Base-by-base conservation (phyloP, 2,797 vertebrate genomes). In the Babyrousa celebensis region DNA sequence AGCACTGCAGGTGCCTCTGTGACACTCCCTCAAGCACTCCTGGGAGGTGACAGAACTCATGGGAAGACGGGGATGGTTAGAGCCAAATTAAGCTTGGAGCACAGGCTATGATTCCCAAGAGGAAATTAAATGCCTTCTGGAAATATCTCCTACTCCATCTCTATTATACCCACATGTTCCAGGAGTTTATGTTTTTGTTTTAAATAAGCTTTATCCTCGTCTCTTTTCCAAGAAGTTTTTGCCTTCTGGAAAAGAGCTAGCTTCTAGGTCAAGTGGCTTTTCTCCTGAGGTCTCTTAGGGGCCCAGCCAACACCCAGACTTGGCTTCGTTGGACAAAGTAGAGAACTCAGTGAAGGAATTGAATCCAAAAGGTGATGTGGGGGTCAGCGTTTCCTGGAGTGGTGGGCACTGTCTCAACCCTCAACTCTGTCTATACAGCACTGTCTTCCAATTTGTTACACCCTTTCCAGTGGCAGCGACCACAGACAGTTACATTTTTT, bases 181-280 rank as follows among this genome's bases (percentile, higher is more conserved):
- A 62, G 29, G 48, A 77, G 52, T 23, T 85, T 88, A 62, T 52
- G 68, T 54, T 85, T 80, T 91, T 82, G 32, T 71, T 89, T 54
- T 78, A 86, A 86, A 79, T 71, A 83, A 48, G 18, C 18, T 63
- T 52, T 16, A 52, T 58, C 65, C 5, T 29, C 72, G 18, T 80
- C 29, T 54, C n/a, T 56, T 79, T n/a, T n/a, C n/a, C n/a, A 43
- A 18, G 78, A 86, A 79, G 23, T 23, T 16, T 11, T 85, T 83
- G 52, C 40, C 7, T 8, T 83, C 21, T 67, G 52, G 5, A 32
- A 60, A 92, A 32, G 40, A 77, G 6, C 32, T 71, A 14, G 52
- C 2, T 68, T 91, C 43, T 52, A 67, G n/a, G 54, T n/a, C 40
- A 79, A 70, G 60, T 32, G 32, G 17, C 18, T 75, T 88, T 94